Base-by-base conservation (phyloP, 2,797 vertebrate species). In the Sebastes flavidus region DNA sequence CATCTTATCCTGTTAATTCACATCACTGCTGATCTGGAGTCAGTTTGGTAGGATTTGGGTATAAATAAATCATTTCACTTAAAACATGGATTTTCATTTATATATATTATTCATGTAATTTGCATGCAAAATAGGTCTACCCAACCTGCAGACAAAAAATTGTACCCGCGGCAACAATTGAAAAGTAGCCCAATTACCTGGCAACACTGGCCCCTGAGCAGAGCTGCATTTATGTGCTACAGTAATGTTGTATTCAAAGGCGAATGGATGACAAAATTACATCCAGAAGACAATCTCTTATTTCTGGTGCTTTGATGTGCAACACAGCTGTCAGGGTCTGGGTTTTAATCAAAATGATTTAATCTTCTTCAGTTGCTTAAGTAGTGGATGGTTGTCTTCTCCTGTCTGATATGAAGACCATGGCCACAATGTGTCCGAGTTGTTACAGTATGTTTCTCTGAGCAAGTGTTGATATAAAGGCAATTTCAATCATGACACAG, bases 401-500 rank as follows among this genome's bases (percentile, higher is more conserved):
- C 38, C 65, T 46, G n/a, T 70, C 30, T 59, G 46, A 66, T 16
- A 25, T n/a, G 59, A 72, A 58, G 56, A 54, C 42, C 27, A 20
- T 16, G 46, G n/a, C 8, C 34, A 42, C n/a, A 61, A 49, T 56
- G 38, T 60, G 62, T 58, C 69, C 7, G 18, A 69, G 29, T 11
- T 24, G 22, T 36, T 25, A 9, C 54, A 42, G 55, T 42, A 5
- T 25, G 27, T 72, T 71, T 42, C 38, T 65, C 55, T 42, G 30
- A 68, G 70, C 42, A 24, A 58, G 8, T 62, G 68, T 72, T 73
- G 75, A 73, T 62, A 27, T 74, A 42, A 70, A 76, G 42, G 66
- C 56, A 80, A 32, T 55, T 81, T 70, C 36, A 75, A 68, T 68
- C 8, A 34, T 49, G 66, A 69, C 68, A 82, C 54, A 73, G 66